Evolutionary conservation across 1,140 invertebrate species (phyloP), one percentile per base, ranked within the genome.

Genomic region (Drosophila littoralis): DNA sequence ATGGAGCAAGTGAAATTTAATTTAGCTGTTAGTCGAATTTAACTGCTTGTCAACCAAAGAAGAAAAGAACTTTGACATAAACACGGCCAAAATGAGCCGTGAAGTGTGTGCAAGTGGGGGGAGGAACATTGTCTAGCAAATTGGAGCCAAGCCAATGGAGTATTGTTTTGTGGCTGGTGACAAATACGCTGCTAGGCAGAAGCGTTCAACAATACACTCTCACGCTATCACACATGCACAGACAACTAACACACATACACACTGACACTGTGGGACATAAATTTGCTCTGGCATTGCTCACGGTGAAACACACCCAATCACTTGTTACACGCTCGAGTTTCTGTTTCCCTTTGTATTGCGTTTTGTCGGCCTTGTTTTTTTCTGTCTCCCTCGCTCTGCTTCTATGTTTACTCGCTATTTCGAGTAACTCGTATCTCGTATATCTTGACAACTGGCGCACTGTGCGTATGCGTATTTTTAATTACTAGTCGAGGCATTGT

Each of bases 381-480:
- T 52, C 35, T 28, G 22, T 28, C 22, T 28, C 22, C 4, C 22
- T 5, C 8, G 7, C 9, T 13, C 50, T 33, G 32, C 7, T 38
- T 65, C 22, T 28, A 22, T 65, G 52, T 17, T 38, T 15, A 13
- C 15, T 2, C 13, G 12, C 17, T 12, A 9, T 32, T 46, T 13
- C 7, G n/a, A 15, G 32, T 35, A 9, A 10, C 9, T 22, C 67
- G 9, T 22, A 32, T 45, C 38, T 45, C 6, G 17, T 45, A 22
- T 51, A 43, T 75, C 48, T 58, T 35, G n/a, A 8, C 10, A 42
- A 28, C 48, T 58, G 52, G 7, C 7, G 28, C 40, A 73, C 76
- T 28, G 60, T 66, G 83, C 83, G 82, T 81, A 82, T 88, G 64
- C 67, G 76, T 82, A 58, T 61, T 81, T 88, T 82, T 79, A 79